Conservation (phyloP, 1,140 invertebrate genomes). For the Magallana gigas region DNA sequence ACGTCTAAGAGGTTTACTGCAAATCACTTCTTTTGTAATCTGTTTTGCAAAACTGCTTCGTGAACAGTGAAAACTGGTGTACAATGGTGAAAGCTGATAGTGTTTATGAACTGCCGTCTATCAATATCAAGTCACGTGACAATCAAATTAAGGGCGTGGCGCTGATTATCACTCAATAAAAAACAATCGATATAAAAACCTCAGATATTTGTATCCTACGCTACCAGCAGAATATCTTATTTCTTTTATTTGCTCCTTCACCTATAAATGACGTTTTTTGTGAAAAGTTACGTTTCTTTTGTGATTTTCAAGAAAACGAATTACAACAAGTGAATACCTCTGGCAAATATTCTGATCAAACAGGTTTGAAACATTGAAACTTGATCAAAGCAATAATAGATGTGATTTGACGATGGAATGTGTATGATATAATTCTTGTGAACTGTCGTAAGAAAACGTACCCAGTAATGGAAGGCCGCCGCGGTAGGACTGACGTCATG, state of each 20-base stretch:
- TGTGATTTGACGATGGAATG: too few species aligned
- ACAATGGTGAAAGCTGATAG: too few species aligned
- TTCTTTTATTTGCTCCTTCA: constrained; percentile 34
- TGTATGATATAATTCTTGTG: too few species aligned
- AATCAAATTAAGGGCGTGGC: neutral
- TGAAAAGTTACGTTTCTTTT: neutral
- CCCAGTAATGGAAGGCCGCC: constrained; percentile 53
- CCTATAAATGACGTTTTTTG: constrained; percentile 5
- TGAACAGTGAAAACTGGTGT: too few species aligned
- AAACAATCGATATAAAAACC: neutral
- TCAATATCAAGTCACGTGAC: neutral
- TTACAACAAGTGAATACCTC: too few species aligned
- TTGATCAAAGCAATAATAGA: too few species aligned
- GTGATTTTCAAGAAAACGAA: neutral
- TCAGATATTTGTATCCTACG: constrained; percentile 28
- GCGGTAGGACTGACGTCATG: constrained; percentile 49
- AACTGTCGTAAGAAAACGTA: neutral
- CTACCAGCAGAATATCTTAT: constrained; percentile 21
- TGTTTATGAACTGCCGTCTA: neutral
- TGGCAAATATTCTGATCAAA: too few species aligned
- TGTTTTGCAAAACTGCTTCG: too few species aligned
- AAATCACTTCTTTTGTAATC: too few species aligned
- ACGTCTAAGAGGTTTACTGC: too few species aligned
- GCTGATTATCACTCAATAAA: neutral
- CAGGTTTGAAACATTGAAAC: too few species aligned